These are phyloP conservation scores for Phthorimaea operculella DNA, from an alignment of 1,140 invertebrate species.

Conservation along the genomic window DNA sequence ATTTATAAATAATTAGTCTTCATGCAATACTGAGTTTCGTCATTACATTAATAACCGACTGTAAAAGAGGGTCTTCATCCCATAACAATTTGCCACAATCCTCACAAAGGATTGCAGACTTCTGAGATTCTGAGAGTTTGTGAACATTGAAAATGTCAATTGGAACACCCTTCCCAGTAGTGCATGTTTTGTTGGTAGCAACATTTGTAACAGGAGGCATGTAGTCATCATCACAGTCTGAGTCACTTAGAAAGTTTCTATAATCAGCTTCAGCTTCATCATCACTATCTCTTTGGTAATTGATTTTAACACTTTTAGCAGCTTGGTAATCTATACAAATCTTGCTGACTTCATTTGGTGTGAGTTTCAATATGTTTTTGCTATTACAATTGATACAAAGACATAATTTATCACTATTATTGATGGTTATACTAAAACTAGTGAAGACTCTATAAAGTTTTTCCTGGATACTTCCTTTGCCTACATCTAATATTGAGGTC, in stretches of 20 bases:
- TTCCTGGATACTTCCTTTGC: slow-evolving; percentile 32
- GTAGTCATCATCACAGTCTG: slow-evolving; percentile 45
- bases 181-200: slow-evolving; percentile 21
- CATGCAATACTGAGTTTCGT: slow-evolving; percentile 26
- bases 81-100: slow-evolving; percentile 52
- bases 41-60: slow-evolving; percentile 24
- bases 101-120: slow-evolving; percentile 46
- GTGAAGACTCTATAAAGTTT: slow-evolving; percentile 40
- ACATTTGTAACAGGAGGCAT: slow-evolving; percentile 13
- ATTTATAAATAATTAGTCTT: neutral
- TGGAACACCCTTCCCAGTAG: slow-evolving; percentile 37
- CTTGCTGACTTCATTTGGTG: slow-evolving; percentile 30
- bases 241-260: slow-evolving; percentile 56
- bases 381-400: slow-evolving; percentile 53
- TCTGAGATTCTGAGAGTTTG: slow-evolving; percentile 27
- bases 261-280: slow-evolving; percentile 36
- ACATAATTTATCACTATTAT: slow-evolving; percentile 34
- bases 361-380: slow-evolving; percentile 30
- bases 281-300: slow-evolving; percentile 23
- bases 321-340: slow-evolving; percentile 29
- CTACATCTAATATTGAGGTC: slow-evolving; percentile 45
- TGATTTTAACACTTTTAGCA: slow-evolving; percentile 8
- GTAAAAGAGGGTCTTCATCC: slow-evolving; percentile 37
- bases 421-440: slow-evolving; percentile 38
- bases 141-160: slow-evolving; percentile 38